Conservation (phyloP, 2,797 vertebrate species). For the Tenualosa ilisha region DNA sequence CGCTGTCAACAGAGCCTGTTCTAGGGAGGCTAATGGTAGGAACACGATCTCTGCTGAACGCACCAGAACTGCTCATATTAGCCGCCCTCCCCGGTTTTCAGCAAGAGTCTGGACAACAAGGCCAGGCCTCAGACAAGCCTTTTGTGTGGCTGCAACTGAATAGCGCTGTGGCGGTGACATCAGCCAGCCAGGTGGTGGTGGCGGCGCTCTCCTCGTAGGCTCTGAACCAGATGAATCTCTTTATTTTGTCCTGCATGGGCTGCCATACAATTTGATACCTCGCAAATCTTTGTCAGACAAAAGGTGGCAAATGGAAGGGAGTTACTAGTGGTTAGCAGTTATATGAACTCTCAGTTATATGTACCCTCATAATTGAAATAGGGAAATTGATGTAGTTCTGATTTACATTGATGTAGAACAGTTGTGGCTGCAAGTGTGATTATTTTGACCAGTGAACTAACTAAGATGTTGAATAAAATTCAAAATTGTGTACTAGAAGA, state of each 20-base stretch:
- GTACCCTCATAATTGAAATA: no score
- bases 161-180: background rate
- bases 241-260: background rate
- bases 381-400: no score
- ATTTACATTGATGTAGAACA: no score
- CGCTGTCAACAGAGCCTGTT: background rate
- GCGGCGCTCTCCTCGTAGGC: no score
- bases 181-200: no score
- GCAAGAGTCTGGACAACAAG: background rate
- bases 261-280: background rate
- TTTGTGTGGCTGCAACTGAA: constrained; percentile 4
- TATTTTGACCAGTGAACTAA: no score
- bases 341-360: background rate
- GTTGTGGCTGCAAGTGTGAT: no score
- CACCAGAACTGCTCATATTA: background rate
- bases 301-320: background rate
- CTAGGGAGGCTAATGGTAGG: background rate
- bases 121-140: background rate
- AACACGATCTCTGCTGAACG: background rate
- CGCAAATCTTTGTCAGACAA: background rate
- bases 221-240: no score
- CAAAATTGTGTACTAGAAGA: background rate
- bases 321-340: background rate
- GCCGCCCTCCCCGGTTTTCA: background rate
- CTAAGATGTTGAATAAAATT: no score